Percentiles rank a stretch among this genome's conserved stretches.
phyloP scores from a whole-genome alignment of 2,797 vertebrate species.

The Sebastes reedi region DNA sequence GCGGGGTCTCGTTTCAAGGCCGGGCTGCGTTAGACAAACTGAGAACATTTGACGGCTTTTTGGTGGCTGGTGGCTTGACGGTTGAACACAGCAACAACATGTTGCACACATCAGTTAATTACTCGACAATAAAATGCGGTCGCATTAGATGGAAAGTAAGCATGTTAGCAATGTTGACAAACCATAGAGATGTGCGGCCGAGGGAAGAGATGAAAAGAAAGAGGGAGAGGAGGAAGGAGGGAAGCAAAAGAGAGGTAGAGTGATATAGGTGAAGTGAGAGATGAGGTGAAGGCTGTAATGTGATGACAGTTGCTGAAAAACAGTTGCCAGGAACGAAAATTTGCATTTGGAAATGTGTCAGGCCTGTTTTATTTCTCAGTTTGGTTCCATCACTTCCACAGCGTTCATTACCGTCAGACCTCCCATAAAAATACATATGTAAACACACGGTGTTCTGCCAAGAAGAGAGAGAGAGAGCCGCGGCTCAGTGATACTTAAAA shows the following conservation, averaged over 20 bases:
- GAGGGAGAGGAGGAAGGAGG: background rate
- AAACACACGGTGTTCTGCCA: slow-evolving; percentile 45
- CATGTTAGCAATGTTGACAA: slow-evolving; percentile 49
- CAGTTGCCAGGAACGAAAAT: background rate
- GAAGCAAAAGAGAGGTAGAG: background rate
- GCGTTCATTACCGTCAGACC: slow-evolving; percentile 17
- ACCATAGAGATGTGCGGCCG: slow-evolving; percentile 27
- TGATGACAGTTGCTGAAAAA: slow-evolving; percentile 24
- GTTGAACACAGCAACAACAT: slow-evolving; percentile 62
- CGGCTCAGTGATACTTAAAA: slow-evolving; percentile 21
- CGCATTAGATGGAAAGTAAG: slow-evolving; percentile 48
- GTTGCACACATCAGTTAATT: slow-evolving; percentile 67
- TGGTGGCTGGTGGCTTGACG: slow-evolving; percentile 42
- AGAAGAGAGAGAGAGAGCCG: slow-evolving; percentile 1
- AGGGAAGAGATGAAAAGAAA: background rate
- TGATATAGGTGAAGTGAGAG: background rate
- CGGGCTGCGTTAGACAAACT: slow-evolving; percentile 65
- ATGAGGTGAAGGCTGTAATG: background rate
- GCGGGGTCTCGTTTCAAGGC: slow-evolving; percentile 77
- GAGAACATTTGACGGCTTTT: slow-evolving; percentile 65
- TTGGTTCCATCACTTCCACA: background rate
- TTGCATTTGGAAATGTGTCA: slow-evolving; percentile 20
- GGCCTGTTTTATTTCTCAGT: slow-evolving; percentile 30
- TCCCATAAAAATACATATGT: slow-evolving; percentile 42
- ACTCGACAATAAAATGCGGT: slow-evolving; percentile 60